These are phyloP conservation scores for Drosophila nigrodunni DNA, from an alignment of 1,140 invertebrate genomes.

Conservation along the genomic window DNA sequence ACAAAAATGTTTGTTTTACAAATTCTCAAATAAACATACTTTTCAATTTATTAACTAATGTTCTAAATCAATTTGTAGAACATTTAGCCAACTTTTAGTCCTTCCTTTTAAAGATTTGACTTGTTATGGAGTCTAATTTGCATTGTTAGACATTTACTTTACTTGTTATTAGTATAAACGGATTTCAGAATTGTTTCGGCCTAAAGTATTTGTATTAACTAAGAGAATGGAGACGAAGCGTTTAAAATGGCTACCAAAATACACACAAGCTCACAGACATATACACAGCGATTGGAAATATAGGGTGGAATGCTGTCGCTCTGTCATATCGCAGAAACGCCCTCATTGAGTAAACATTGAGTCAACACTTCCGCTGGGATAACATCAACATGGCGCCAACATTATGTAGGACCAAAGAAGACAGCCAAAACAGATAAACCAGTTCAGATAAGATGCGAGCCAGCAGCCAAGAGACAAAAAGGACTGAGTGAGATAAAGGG, in stretches of 20 bases:
- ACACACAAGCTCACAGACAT: slow-evolving; percentile 41
- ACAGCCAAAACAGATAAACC: slow-evolving; percentile 77
- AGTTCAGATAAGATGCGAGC: slow-evolving; percentile 59
- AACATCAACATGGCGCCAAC: slow-evolving; percentile 82
- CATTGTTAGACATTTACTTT: slow-evolving; percentile 13
- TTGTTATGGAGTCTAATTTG: slow-evolving; percentile 23
- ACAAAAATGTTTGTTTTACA: too few relatives aligned
- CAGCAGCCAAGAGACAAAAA: slow-evolving; percentile 36
- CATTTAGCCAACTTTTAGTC: too few relatives aligned
- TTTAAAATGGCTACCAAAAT: slow-evolving; percentile 60
- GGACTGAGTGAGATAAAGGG: background rate
- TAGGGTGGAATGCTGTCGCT: slow-evolving; percentile 11
- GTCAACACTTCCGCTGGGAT: slow-evolving; percentile 80
- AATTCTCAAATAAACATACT: too few relatives aligned
- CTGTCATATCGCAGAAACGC: slow-evolving; percentile 70
- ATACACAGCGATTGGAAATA: slow-evolving; percentile 34
- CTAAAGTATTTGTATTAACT: slow-evolving; percentile 62
- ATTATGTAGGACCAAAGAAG: slow-evolving; percentile 74
- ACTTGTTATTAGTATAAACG: background rate
- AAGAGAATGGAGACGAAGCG: slow-evolving; percentile 54
- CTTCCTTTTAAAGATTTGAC: slow-evolving; percentile 29
- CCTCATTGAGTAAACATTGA: slow-evolving; percentile 83
- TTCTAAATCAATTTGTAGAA: too few relatives aligned
- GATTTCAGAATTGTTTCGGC: slow-evolving; percentile 13
- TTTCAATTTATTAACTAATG: too few relatives aligned